phyloP scores from a whole-genome alignment of 2,888 invertebrate species.

The Cryptocheilus praepositus region DNA sequence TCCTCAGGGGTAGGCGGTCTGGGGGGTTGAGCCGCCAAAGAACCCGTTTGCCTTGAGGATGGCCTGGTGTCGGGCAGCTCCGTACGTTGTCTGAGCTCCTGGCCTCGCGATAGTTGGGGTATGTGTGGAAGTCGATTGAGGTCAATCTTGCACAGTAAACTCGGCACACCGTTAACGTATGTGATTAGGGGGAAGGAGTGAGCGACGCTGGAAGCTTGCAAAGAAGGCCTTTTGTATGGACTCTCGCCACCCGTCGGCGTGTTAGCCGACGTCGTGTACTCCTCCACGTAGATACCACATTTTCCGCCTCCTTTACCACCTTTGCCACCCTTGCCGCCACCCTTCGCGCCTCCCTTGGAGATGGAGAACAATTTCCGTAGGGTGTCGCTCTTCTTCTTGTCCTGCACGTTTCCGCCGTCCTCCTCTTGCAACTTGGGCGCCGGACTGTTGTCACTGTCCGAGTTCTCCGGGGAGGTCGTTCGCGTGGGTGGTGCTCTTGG shows the following conservation, averaged over 20 bases:
- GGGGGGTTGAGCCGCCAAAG: slow-evolving; percentile 59
- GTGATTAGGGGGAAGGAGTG: slow-evolving; percentile 59
- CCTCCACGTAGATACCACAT: slow-evolving; percentile 77
- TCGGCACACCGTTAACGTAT: slow-evolving; percentile 66
- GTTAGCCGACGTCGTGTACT: slow-evolving; percentile 68
- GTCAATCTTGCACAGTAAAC: slow-evolving; percentile 74
- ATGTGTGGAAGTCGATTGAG: slow-evolving; percentile 66
- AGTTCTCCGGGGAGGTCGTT: slow-evolving; percentile 72
- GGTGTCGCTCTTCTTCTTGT: slow-evolving; percentile 84
- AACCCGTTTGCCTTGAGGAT: slow-evolving; percentile 55
- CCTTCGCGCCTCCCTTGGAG: slow-evolving; percentile 74
- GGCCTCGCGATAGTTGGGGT: slow-evolving; percentile 72
- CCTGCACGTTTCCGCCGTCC: slow-evolving; percentile 77
- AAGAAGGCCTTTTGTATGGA: slow-evolving; percentile 69
- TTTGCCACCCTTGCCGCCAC: slow-evolving; percentile 81
- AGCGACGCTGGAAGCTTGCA: slow-evolving; percentile 54
- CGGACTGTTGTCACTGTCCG: slow-evolving; percentile 72
- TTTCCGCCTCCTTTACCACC: slow-evolving; percentile 82
- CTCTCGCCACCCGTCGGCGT: slow-evolving; percentile 74
- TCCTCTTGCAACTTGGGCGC: slow-evolving; percentile 74
- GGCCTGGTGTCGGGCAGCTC: slow-evolving; percentile 77
- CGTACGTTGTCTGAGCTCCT: slow-evolving; percentile 76
- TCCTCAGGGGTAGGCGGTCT: slow-evolving; percentile 73
- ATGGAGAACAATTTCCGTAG: slow-evolving; percentile 81
- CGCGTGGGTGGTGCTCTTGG: slow-evolving; percentile 67